Conservation (phyloP, 1,140 invertebrate genomes). For the Chrysomallon squamiferum region DNA sequence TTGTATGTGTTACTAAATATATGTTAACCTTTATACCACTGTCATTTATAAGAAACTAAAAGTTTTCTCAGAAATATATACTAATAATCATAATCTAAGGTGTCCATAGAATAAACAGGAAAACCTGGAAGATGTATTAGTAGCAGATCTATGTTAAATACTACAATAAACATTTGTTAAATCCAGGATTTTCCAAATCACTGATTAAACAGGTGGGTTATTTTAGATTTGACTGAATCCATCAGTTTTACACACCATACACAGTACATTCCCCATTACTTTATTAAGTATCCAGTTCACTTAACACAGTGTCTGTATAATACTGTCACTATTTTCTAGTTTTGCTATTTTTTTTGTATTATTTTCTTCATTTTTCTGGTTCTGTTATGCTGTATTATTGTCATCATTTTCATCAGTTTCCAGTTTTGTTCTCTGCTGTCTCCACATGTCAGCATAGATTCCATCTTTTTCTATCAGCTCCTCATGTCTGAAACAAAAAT, state of each 20-base stretch:
- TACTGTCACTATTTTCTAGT: neutral
- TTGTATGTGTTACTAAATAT: too few relatives aligned
- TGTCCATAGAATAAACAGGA: too few relatives aligned
- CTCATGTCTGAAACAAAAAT: slow-evolving; percentile 74
- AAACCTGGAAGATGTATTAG: too few relatives aligned
- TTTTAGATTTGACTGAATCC: neutral
- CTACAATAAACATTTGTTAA: too few relatives aligned
- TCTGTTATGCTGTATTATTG: neutral
- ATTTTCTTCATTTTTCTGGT: neutral
- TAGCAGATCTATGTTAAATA: too few relatives aligned
- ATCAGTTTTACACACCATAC: neutral
- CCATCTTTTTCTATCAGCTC: slow-evolving; percentile 74
- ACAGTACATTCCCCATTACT: neutral
- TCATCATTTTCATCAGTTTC: slow-evolving; percentile 12
- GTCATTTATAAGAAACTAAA: too few relatives aligned
- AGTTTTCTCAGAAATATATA: too few relatives aligned
- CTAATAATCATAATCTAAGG: too few relatives aligned
- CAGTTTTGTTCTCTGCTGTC: slow-evolving; percentile 76
- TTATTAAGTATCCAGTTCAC: neutral
- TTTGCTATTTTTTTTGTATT: neutral
- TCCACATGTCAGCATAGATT: slow-evolving; percentile 85
- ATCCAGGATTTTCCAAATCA: too few relatives aligned
- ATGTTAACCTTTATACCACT: too few relatives aligned
- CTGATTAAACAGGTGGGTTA: neutral
- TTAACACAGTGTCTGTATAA: neutral